phyloP scores from a whole-genome alignment of 2,113 vertebrate species.

The Archocentrus centrarchus region DNA sequence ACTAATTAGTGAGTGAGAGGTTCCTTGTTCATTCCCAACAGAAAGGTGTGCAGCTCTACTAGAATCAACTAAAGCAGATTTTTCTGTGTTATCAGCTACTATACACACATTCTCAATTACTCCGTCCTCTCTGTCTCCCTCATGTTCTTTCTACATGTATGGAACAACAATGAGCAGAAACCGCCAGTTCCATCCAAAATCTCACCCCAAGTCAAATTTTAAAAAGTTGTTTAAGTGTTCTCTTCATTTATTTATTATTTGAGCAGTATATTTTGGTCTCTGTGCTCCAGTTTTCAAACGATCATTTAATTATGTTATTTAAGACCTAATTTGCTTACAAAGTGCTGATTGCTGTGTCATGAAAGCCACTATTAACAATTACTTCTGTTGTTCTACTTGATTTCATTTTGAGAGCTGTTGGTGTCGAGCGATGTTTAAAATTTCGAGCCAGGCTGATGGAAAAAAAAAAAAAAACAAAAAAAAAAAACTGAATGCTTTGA shows the following conservation, averaged over 20 bases:
- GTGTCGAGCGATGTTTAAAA: constrained; percentile 20
- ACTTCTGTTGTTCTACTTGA: neutral
- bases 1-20: constrained; percentile 69
- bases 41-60: constrained; percentile 23
- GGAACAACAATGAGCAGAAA: neutral
- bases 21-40: constrained; percentile 52
- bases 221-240: neutral
- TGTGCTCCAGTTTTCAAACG: neutral
- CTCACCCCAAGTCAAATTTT: too few species aligned
- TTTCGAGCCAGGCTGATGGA: constrained; percentile 20
- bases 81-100: constrained; percentile 1
- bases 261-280: neutral
- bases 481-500: neutral
- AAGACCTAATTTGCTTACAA: constrained; percentile 37
- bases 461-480: neutral
- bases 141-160: neutral
- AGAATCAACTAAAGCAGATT: constrained; percentile 25
- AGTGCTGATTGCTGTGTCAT: constrained; percentile 29
- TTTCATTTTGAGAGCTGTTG: constrained; percentile 21
- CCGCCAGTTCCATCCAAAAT: too few species aligned
- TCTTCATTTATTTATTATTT: too few species aligned
- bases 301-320: constrained; percentile 20
- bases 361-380: constrained; percentile 15
- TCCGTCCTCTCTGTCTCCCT: too few species aligned
- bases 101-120: neutral